Conservation (phyloP, 2,888 invertebrate genomes). For the Branchellion lobata region DNA sequence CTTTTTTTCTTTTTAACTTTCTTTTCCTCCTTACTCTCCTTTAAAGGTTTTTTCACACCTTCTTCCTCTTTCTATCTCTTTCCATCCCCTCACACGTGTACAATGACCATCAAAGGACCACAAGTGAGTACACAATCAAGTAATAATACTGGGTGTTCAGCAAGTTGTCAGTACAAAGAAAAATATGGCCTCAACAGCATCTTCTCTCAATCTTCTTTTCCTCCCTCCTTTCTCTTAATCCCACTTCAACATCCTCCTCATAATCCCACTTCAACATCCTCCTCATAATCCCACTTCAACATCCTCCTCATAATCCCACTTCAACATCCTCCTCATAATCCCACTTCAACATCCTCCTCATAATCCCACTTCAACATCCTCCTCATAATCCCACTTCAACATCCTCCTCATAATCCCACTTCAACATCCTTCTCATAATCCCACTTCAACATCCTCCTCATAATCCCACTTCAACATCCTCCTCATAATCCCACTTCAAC, state of each 20-base stretch:
- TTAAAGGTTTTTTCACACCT: not conserved
- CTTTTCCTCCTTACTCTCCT: not conserved
- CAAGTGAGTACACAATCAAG: too few species aligned
- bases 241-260: conserved; percentile 32
- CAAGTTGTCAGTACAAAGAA: too few species aligned
- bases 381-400: too few species aligned
- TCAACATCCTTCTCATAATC: too few species aligned
- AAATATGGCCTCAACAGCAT: conserved; percentile 12
- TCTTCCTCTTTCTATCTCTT: conserved; percentile 4
- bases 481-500: too few species aligned
- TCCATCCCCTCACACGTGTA: conserved; percentile 21
- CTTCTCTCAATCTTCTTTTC: not conserved
- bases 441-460: too few species aligned
- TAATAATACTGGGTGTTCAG: too few species aligned
- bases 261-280: conserved; percentile 27
- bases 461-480: too few species aligned
- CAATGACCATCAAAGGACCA: too few species aligned
- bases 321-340: not conserved
- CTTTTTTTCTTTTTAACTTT: not conserved
- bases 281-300: not conserved
- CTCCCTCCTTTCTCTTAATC: not conserved
- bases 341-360: too few species aligned
- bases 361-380: too few species aligned
- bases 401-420: too few species aligned
- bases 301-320: not conserved